A percentile compares a stretch with the other conserved stretches of the same genome.
Conservation (phyloP, 2,797 vertebrate genomes). For the Odontamblyopus lacepedii region DNA sequence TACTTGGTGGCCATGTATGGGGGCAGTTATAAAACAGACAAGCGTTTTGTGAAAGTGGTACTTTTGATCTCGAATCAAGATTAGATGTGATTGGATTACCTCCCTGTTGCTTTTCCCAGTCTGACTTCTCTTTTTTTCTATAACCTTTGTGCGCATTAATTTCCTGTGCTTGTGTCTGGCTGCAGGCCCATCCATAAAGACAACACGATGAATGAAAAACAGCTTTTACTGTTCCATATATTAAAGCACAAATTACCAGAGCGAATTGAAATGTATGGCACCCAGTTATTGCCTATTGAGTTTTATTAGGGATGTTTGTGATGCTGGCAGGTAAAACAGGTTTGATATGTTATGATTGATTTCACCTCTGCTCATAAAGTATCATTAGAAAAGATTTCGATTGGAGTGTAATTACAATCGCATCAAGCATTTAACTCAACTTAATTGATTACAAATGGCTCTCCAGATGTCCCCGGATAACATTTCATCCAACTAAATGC, state of each 20-base stretch:
- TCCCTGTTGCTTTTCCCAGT: slow-evolving; percentile 39
- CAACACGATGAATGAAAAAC: slow-evolving; percentile 44
- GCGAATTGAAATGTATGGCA: slow-evolving; percentile 3
- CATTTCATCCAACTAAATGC: slow-evolving; percentile 50
- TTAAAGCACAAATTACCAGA: slow-evolving; percentile 19
- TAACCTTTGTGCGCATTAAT: slow-evolving; percentile 43
- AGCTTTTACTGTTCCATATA: slow-evolving; percentile 43
- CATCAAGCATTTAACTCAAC: slow-evolving; percentile 54
- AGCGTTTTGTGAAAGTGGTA: slow-evolving; percentile 38
- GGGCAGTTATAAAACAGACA: slow-evolving; percentile 42
- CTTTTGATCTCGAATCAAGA: slow-evolving; percentile 69
- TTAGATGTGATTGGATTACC: slow-evolving; percentile 64
- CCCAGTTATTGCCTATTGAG: slow-evolving; percentile 11
- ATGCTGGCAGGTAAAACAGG: slow-evolving; percentile 18
- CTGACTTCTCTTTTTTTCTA: slow-evolving; percentile 26
- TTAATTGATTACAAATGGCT: slow-evolving; percentile 57
- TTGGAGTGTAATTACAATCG: slow-evolving; percentile 54
- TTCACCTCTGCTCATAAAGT: slow-evolving; percentile 54
- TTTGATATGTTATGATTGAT: slow-evolving; percentile 45
- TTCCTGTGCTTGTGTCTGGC: slow-evolving; percentile 41
- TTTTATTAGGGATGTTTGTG: slow-evolving; percentile 23
- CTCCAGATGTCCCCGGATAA: slow-evolving; percentile 47
- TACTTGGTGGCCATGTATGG: slow-evolving; percentile 23
- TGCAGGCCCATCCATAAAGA: slow-evolving; percentile 42
- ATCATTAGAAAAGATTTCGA: slow-evolving; percentile 61